Percentiles rank a stretch among this genome's conserved stretches.
phyloP scores from a whole-genome alignment of 2,797 vertebrate species.

The Gobio occitaniae region DNA sequence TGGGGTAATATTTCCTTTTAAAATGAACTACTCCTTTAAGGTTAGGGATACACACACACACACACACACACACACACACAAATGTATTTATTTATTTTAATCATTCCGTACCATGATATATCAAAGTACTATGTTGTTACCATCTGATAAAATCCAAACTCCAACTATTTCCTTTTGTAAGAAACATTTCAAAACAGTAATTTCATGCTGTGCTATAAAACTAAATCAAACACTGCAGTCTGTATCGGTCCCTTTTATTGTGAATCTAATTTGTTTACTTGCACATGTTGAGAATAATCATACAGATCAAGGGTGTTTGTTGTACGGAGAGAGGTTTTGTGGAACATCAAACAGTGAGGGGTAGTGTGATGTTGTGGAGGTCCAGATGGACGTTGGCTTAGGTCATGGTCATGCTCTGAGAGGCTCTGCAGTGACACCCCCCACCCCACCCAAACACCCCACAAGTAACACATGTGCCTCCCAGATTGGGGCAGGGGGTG shows the following conservation, averaged over 20 bases:
- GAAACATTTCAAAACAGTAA: conserved; percentile 23
- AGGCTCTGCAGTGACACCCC: conserved; percentile 60
- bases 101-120: background rate
- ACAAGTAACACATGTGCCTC: conserved; percentile 79
- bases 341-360: conserved; percentile 32
- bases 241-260: conserved; percentile 18
- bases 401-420: conserved; percentile 49
- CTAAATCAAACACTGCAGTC: conserved; percentile 21
- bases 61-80: too few relatives aligned
- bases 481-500: conserved; percentile 72
- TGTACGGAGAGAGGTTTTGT: conserved; percentile 25
- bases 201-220: conserved; percentile 29
- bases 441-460: conserved; percentile 40
- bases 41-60: too few relatives aligned
- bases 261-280: conserved; percentile 27
- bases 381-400: conserved; percentile 40
- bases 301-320: conserved; percentile 42
- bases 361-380: conserved; percentile 40
- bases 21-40: too few relatives aligned
- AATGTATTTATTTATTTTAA: background rate
- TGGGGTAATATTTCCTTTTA: too few relatives aligned
- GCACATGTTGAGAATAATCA: conserved; percentile 46
- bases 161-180: conserved; percentile 18
- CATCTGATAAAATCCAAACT: background rate
- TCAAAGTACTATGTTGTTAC: background rate